Base-by-base conservation (phyloP, 2,113 vertebrate genomes). In the Serranochromis macrocephalus region DNA sequence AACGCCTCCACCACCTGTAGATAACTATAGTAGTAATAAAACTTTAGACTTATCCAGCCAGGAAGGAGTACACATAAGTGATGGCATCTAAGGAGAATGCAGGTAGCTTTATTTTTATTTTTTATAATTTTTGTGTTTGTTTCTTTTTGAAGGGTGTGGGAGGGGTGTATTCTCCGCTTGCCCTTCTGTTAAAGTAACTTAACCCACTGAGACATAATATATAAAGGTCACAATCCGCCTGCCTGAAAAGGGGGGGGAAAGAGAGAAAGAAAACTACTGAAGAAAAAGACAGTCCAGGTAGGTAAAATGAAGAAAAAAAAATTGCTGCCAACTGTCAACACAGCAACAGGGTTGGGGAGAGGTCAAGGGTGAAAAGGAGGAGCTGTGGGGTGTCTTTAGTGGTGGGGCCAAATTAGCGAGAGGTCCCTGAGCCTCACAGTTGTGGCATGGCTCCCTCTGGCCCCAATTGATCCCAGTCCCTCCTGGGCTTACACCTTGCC, bases 391-490 rank as follows among this genome's bases (percentile, higher is more conserved):
- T 61, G 55, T 85, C 88, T 88, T 92, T 88, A 91, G 61, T 45
- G 19, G 40, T 51, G 42, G 26, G 33, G 80, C 66, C 79, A 91
- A 93, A 91, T 93, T 91, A 91, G 85, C 75, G 17, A 14, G 71
- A 42, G 73, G 73, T 73, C 49, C 55, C 31, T 6, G 38, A 73
- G 63, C 87, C 80, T 83, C 21, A 26, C 40, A 75, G 68, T 29
- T 47, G 68, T 85, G 82, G 49, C 85, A 24, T 1, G 33, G 68
- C 61, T 83, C 31, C 31, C 75, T 68, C 84, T 89, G 88, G 87
- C 88, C 71, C 87, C 85, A 89, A 82, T 93, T 93, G 90, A 94
- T 84, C 91, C 88, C 73, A 4, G 75, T 55, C 88, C 40, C 58
- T 51, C 47, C 47, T 82, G 83, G 86, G 85, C 17, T 57, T 42